These are phyloP conservation scores for Salarias fasciatus DNA, from an alignment of 2,797 vertebrate genomes.

Conservation along the genomic window DNA sequence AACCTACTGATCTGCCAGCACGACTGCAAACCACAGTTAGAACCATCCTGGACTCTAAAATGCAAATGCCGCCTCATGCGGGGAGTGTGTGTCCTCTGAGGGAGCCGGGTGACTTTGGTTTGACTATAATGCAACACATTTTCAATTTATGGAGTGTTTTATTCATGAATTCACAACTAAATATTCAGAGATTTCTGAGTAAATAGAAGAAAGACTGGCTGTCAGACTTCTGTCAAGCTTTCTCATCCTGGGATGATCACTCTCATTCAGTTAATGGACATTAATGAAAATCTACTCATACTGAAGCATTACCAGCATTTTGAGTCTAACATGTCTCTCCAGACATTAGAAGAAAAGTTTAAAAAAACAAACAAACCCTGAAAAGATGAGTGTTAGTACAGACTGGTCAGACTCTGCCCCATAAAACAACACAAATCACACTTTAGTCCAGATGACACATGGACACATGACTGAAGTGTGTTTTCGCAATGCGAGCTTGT, in stretches of 20 bases:
- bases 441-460: no score
- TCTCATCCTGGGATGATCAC: no score
- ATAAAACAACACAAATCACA: no score
- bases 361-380: neutral
- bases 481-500: no score
- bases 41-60: conserved; percentile 17
- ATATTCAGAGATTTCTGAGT: conserved; percentile 1
- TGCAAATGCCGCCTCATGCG: conserved; percentile 36
- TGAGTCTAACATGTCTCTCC: neutral
- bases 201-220: neutral
- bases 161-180: conserved; percentile 4
- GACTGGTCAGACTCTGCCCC: no score
- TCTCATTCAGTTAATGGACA: neutral
- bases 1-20: conserved; percentile 44
- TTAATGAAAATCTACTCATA: neutral
- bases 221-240: no score
- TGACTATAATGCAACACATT: conserved; percentile 20
- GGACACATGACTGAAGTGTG: no score
- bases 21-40: conserved; percentile 10
- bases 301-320: neutral
- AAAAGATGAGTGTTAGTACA: neutral
- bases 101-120: conserved; percentile 5
- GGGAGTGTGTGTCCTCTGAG: conserved; percentile 6
- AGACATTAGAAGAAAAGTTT: neutral
- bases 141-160: conserved; percentile 11